Conservation (phyloP, 2,113 vertebrate species). For the Chloropsis hardwickii region DNA sequence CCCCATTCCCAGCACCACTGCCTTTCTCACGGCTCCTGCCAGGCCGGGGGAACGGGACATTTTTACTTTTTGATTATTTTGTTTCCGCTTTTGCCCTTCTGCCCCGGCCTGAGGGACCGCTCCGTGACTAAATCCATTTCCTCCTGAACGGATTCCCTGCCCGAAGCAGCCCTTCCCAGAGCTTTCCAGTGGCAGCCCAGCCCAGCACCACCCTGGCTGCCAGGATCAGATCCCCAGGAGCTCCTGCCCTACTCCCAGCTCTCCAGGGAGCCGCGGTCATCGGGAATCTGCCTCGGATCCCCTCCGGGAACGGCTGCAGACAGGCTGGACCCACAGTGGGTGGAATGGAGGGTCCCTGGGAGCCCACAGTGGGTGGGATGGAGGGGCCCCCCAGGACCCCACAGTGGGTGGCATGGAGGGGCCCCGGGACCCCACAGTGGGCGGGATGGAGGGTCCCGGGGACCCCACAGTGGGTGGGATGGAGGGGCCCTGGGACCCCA, state of each 20-base stretch:
- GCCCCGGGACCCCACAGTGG: not conserved
- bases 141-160: not conserved
- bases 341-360: too few relatives aligned
- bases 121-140: not conserved
- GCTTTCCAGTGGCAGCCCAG: not conserved
- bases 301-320: not conserved
- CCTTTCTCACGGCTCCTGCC: not conserved
- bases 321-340: not conserved
- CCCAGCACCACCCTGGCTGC: not conserved
- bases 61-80: not conserved
- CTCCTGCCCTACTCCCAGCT: rapidly evolving
- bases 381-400: not conserved
- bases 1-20: rapidly evolving
- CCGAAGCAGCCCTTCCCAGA: not conserved
- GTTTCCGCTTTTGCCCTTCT: not conserved
- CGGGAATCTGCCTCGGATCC: rapidly evolving
- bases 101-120: not conserved
- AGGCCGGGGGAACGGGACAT: not conserved
- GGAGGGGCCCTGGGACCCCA: too few relatives aligned
- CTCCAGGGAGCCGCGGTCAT: rapidly evolving
- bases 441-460: too few relatives aligned
- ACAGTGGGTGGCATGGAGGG: too few relatives aligned
- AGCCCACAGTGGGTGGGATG: not conserved
- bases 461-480: not conserved
- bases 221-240: rapidly evolving